Evolutionary conservation across 2,113 vertebrate species (phyloP).

Genomic region (Apaloderma vittatum): DNA sequence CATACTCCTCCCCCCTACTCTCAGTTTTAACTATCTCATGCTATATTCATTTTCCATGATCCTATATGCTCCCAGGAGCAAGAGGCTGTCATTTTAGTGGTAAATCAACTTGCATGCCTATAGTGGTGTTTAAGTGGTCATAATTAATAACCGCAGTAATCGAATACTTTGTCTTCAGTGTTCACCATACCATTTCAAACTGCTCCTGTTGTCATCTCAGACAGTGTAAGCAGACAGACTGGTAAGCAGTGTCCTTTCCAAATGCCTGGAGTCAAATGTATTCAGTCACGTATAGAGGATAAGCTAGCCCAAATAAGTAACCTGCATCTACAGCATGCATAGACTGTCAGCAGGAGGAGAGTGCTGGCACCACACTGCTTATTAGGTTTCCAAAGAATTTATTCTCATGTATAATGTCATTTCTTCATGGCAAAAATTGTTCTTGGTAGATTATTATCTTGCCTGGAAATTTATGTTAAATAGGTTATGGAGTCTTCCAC

Average conservation of each 20-base stretch:
- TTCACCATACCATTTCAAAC: not conserved
- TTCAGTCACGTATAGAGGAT: not conserved
- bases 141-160: not conserved
- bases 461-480: not conserved
- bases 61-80: not conserved
- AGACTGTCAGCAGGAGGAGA: not conserved
- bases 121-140: not conserved
- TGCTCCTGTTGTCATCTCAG: not conserved
- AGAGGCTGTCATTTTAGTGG: not conserved
- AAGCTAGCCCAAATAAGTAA: not conserved
- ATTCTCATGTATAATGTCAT: not conserved
- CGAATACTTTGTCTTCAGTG: not conserved
- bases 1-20: not conserved
- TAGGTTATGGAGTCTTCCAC: not conserved
- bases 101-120: not conserved
- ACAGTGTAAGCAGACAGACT: not conserved
- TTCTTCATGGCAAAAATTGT: not conserved
- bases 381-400: not conserved
- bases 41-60: not conserved
- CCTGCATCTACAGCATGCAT: accelerated
- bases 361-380: not conserved
- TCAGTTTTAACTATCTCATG: not conserved
- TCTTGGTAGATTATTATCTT: not conserved
- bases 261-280: not conserved
- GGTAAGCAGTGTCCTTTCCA: not conserved